A percentile compares a stretch with the other conserved stretches of the same genome.
These are phyloP conservation scores for Felis catus DNA, from an alignment of 2,113 vertebrate species.

Conservation along the genomic window DNA sequence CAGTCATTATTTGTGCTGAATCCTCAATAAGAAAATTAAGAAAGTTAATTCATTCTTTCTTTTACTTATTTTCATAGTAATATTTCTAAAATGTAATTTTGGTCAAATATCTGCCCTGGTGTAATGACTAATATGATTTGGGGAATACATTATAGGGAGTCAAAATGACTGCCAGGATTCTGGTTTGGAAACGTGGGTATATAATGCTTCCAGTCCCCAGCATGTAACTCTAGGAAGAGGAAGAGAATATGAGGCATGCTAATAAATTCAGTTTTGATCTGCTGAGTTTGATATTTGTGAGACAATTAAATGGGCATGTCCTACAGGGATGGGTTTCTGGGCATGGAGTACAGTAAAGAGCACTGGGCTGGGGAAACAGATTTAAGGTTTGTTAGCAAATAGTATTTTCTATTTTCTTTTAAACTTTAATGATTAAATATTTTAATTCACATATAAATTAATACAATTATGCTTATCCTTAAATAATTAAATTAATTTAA, in stretches of 20 bases:
- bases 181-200: neutral
- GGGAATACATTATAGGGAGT: neutral
- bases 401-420: neutral
- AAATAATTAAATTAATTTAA: neutral
- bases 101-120: neutral
- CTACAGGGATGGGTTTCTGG: neutral
- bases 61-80: neutral
- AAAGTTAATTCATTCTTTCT: neutral
- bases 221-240: neutral
- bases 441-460: neutral
- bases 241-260: neutral
- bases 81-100: neutral
- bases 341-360: neutral
- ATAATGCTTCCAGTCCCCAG: neutral
- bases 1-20: neutral
- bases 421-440: neutral
- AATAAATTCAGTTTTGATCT: neutral
- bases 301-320: neutral
- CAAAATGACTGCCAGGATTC: neutral
- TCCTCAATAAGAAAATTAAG: neutral
- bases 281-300: neutral
- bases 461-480: neutral
- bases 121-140: neutral
- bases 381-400: neutral
- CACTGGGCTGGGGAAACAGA: neutral